These are phyloP conservation scores for Nephrotoma guestfalica DNA, from an alignment of 2,888 invertebrate genomes.

Conservation along the genomic window DNA sequence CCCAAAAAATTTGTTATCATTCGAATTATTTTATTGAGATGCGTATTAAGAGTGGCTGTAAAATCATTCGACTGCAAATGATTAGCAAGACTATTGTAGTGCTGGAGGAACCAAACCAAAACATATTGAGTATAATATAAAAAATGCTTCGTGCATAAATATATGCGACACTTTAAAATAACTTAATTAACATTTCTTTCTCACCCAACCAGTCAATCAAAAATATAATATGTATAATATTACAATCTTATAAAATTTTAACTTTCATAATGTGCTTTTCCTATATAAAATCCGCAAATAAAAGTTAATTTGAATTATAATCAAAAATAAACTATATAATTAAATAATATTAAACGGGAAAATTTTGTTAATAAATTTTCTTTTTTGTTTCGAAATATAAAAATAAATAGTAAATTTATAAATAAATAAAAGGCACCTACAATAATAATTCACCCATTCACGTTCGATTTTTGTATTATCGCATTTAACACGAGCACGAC, in stretches of 20 bases:
- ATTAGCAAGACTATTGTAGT: background rate
- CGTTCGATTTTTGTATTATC: constrained; percentile 17
- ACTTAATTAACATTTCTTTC: background rate
- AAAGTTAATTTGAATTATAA: constrained; percentile 6
- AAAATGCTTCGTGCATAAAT: background rate
- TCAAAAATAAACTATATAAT: constrained; percentile 1
- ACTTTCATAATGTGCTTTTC: constrained; percentile 1
- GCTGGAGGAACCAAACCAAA: background rate
- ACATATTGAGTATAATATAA: background rate
- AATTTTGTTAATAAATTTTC: background rate
- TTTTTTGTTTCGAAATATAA: constrained; percentile 6
- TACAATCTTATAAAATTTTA: background rate
- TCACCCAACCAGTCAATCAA: constrained; percentile 1
- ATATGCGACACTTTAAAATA: background rate
- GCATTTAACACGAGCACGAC: constrained; percentile 19
- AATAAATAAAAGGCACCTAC: constrained; percentile 31
- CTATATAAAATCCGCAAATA: constrained; percentile 4
- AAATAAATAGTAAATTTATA: constrained; percentile 9
- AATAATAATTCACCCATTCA: constrained; percentile 28
- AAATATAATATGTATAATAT: background rate
- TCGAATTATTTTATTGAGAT: background rate
- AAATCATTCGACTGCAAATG: background rate
- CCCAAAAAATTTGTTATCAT: too few relatives aligned
- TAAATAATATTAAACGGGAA: background rate
- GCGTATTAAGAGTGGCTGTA: background rate